Evolutionary conservation across 1,140 invertebrate genomes (phyloP).

Genomic region (Drosophila sulfurigaster): DNA sequence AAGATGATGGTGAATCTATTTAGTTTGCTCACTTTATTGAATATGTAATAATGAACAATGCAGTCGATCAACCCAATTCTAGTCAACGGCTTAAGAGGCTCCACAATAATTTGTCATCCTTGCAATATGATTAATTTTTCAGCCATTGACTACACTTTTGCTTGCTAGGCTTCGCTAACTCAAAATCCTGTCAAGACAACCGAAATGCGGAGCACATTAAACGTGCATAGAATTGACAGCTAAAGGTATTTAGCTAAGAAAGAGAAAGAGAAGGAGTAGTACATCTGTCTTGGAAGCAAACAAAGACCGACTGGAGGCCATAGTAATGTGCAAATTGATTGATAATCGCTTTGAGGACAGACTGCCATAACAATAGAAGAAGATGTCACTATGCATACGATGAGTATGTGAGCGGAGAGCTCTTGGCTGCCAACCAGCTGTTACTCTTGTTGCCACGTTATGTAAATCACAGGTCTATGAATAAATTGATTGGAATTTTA

Average conservation of each 20-base stretch:
- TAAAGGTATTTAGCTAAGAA: not conserved
- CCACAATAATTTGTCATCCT: too few relatives aligned
- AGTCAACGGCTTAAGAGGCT: too few relatives aligned
- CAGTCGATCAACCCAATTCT: too few relatives aligned
- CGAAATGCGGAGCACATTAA: not conserved
- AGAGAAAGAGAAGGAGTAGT: not conserved
- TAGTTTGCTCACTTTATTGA: too few relatives aligned
- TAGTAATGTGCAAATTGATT: slow-evolving; percentile 61
- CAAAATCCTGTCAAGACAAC: not conserved
- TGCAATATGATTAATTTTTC: not conserved
- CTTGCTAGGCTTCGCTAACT: not conserved
- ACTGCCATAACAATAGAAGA: not conserved
- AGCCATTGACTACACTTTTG: not conserved
- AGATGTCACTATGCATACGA: too few relatives aligned
- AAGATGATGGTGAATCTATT: too few relatives aligned
- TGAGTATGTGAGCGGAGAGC: too few relatives aligned
- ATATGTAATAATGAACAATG: too few relatives aligned
- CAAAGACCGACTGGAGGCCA: slow-evolving; percentile 23
- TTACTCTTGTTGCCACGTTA: slow-evolving; percentile 36
- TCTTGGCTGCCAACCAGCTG: slow-evolving; percentile 1
- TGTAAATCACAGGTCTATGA: slow-evolving; percentile 45
- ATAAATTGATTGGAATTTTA: slow-evolving; percentile 49
- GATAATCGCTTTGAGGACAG: slow-evolving; percentile 53
- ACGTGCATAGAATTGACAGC: not conserved
- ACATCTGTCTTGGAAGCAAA: not conserved